Base-by-base conservation (phyloP, 2,797 vertebrate genomes). In the Myiothlypis chrysogaster region DNA sequence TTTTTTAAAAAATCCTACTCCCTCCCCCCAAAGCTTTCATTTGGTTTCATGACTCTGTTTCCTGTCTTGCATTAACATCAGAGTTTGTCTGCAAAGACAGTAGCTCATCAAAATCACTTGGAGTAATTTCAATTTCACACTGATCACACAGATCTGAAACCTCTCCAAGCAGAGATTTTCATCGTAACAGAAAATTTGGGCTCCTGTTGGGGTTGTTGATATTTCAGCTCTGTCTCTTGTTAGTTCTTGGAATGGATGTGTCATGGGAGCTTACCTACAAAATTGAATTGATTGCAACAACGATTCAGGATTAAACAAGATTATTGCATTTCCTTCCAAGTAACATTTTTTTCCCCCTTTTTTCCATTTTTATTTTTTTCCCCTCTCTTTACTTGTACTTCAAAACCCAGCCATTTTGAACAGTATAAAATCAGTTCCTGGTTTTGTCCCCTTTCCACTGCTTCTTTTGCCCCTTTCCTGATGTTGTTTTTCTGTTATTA, bases 91-190 rank as follows among this genome's bases (percentile, higher is more conserved):
- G 87, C 85, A 60, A 92, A 92, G 92, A 90, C 64, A 77, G 86
- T 68, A 61, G 39, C 83, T 94, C 92, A 91, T 95, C 83, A 94
- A 79, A 95, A 95, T 91, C 94, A 89, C 82, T 92, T 59, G 68
- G 64, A 95, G 64, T 87, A 94, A 95, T 96, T 95, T 93, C 87
- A 95, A 92, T 96, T 96, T 95, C 92, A 92, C 92, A 95, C 92
- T 89, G 94, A 95, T 94, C 90, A 95, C 2, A 0, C 87, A 65
- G 87, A 87, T 91, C 53, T 93, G 84, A 94, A 94, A 68, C 53
- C 65, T 91, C 75, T 87, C 89, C 94, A 89, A 93, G 92, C 89
- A 89, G 64, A 95, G 92, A 94, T 94, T 93, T 95, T 95, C 60
- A 87, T 94, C 90, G 78, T 39, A 71, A 77, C 57, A 77, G 57